These are phyloP conservation scores for Drosophila lacteicornis DNA, from an alignment of 1,140 invertebrate genomes.

Conservation along the genomic window DNA sequence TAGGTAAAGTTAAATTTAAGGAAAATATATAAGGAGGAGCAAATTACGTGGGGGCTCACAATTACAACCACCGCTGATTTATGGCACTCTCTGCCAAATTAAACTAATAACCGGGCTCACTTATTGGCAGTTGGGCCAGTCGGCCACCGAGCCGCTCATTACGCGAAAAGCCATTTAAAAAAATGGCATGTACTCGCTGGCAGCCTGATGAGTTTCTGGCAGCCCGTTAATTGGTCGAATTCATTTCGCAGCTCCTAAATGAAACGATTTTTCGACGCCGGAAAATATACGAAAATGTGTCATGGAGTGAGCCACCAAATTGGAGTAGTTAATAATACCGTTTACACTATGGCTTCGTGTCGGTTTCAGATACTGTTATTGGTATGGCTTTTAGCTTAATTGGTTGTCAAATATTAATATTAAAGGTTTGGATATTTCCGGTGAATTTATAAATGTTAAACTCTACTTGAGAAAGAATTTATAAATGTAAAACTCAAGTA, in stretches of 20 bases:
- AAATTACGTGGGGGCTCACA: constrained; percentile 57
- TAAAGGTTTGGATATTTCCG: neutral
- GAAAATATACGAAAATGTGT: constrained; percentile 7
- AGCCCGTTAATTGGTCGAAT: constrained; percentile 53
- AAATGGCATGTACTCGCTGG: constrained; percentile 41
- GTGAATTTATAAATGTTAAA: too few relatives aligned
- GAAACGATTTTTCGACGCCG: constrained; percentile 22
- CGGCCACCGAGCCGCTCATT: constrained; percentile 45
- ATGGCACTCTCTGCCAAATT: constrained; percentile 58
- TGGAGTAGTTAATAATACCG: constrained; percentile 4
- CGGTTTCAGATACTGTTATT: neutral
- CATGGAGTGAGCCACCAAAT: constrained; percentile 2
- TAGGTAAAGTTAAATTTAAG: constrained; percentile 1
- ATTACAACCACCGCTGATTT: constrained; percentile 57
- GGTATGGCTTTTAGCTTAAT: constrained; percentile 10
- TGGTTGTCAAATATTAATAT: constrained; percentile 9
- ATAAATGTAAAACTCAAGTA: too few relatives aligned
- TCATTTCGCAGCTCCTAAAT: constrained; percentile 39
- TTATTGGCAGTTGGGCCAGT: constrained; percentile 49
- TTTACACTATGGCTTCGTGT: neutral
- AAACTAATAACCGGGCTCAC: constrained; percentile 57
- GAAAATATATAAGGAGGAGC: neutral
- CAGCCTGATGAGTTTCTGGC: constrained; percentile 54
- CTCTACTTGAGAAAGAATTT: too few relatives aligned
- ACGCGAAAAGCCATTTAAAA: constrained; percentile 64